Evolutionary conservation across 2,113 vertebrate species (phyloP).

Genomic region (Ahaetulla prasina): DNA sequence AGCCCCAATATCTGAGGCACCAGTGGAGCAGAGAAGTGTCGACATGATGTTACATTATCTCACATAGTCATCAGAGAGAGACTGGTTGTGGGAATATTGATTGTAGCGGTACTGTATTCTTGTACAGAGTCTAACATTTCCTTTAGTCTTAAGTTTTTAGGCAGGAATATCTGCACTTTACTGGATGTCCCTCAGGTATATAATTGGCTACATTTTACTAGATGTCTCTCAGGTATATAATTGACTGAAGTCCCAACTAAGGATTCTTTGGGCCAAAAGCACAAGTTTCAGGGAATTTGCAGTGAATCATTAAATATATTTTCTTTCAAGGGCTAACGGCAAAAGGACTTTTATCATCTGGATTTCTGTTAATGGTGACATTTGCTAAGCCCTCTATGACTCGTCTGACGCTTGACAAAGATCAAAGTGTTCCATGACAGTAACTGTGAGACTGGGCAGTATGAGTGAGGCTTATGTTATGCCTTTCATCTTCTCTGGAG

Average conservation of each 20-base stretch:
- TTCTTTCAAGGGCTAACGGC: background rate
- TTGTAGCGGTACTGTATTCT: background rate
- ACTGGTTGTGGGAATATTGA: background rate
- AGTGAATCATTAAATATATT: background rate
- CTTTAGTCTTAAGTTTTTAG: background rate
- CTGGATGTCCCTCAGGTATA: background rate
- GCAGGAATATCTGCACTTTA: background rate
- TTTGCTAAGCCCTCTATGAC: constrained; percentile 49
- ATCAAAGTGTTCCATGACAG: constrained; percentile 10
- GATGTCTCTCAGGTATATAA: background rate
- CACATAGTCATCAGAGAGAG: background rate
- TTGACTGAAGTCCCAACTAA: accelerated
- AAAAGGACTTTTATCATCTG: constrained; percentile 31
- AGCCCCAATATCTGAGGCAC: background rate
- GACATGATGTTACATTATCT: background rate
- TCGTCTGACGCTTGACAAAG: constrained; percentile 37
- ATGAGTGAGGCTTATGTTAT: background rate
- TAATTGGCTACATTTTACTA: background rate
- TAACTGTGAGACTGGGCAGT: background rate
- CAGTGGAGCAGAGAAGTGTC: background rate
- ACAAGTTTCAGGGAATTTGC: background rate
- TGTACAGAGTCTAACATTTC: background rate
- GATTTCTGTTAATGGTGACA: constrained; percentile 15
- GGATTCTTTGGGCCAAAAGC: background rate
- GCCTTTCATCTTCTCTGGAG: background rate